Evolutionary conservation across 2,797 vertebrate genomes (phyloP), one percentile per base, ranked within the genome.

Genomic region (Ctenochaetus hawaiiensis): DNA sequence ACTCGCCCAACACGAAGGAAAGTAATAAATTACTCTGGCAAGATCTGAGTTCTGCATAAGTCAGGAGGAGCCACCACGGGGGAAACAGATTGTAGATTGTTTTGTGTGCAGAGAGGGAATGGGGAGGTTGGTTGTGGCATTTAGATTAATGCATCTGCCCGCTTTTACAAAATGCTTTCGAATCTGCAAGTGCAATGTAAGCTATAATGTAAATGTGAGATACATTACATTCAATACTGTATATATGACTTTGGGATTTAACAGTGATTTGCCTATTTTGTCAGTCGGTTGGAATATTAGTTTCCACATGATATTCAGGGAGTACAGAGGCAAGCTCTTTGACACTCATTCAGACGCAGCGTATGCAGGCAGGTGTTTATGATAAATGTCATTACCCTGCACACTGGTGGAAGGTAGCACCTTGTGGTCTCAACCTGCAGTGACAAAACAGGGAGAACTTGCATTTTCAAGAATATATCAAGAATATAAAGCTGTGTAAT

Each of bases 21-120:
- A 87, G 84, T 87, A 87, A 93, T 95, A 92, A 93, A 95, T 94
- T 91, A 93, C 87, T 85, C 82, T 77, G 78, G 82, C 80, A 86
- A 86, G 81, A 88, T 84, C 80, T 82, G 63, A 86, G 83, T 92
- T 91, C 81, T 92, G 87, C 89, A 91, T 92, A 93, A 92, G 88
- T 92, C 90, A 87, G 85, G 80, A 82, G 30, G 84, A 91, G 85
- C 78, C 89, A 89, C 88, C 78, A 69, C 34, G 53, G 90, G 86
- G 87, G 89, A 89, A 93, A 88, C 78, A 91, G 90, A 89, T 86
- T 91, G 90, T 83, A 89, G 86, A 93, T 87, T 90, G 85, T 93
- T 91, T 88, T 89, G 87, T 89, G 87, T 83, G 82, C 80, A 63
- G 67, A 76, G 72, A 66, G 66, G 41, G 78, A 85, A 75, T 49